Evolutionary conservation across 2,797 vertebrate species (phyloP), one percentile per base, ranked within the genome.

Genomic region (Phataginus tetradactyla): DNA sequence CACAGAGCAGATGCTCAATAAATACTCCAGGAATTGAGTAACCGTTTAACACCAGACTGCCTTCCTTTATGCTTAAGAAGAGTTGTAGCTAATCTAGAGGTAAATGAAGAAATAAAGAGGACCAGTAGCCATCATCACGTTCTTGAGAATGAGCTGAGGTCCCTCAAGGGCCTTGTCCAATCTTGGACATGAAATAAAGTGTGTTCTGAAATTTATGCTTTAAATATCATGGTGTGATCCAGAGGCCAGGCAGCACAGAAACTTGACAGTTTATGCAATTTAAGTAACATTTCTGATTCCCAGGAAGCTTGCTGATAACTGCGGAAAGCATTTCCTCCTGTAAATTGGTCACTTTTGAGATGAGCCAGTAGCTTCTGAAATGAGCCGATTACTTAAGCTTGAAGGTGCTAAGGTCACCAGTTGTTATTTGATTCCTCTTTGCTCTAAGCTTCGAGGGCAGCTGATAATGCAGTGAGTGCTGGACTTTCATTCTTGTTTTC

Each of bases 401-500:
- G 83, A 92, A 94, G 95, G 77, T 96, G 32, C 59, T 94, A 95
- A 96, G 89, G 81, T 75, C 5, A 0, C 96, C 39, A 2, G 59
- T 94, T 96, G 59, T 83, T 95, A 0, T 89, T 94, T 91, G 72
- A 34, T 96, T 98, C 90, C 32, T 90, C 42, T 95, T 94, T 68
- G n/a, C 96, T 57, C 74, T 92, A 34, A 89, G 86, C 91, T 88
- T 71, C 5, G 39, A 91, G 57, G 96, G 29, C 37, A 96, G 49
- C 89, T 88, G 55, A 0, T 0, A 0, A 81, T 37, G 84, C 91
- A 53, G 69, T 34, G 34, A 95, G 85, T 42, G 90, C 80, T 77
- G 55, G 92, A 91, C 91, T 95, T 95, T 21, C 78, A 80, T 51
- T 96, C 85, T 96, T 71, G 94, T 95, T 96, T 98, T 96, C 95